Percentiles rank a stretch among this genome's conserved stretches.
Evolutionary conservation across 1,140 invertebrate species (phyloP).

Genomic region (Drosophila ercepeae): DNA sequence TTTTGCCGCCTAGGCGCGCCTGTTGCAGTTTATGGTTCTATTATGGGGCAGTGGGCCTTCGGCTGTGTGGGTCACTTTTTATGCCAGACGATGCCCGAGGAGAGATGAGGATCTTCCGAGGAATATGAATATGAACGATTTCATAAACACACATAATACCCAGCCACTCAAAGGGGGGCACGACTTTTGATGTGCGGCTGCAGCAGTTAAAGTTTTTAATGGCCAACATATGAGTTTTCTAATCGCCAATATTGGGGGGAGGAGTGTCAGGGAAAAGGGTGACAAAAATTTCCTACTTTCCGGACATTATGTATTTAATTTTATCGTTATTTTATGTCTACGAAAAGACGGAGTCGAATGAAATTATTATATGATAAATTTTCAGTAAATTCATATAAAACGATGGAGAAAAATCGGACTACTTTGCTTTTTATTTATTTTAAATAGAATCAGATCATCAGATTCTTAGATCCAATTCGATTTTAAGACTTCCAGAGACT

Average conservation of each 20-base stretch:
- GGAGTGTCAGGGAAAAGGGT: slow-evolving; percentile 17
- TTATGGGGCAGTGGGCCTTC: slow-evolving; percentile 51
- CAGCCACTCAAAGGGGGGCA: slow-evolving; percentile 22
- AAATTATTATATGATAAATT: too few species aligned
- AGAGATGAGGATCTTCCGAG: slow-evolving; percentile 36
- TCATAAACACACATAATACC: slow-evolving; percentile 59
- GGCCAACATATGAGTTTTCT: slow-evolving; percentile 52
- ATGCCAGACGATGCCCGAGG: slow-evolving; percentile 31
- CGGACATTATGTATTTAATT: slow-evolving; percentile 41
- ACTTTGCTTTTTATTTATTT: too few species aligned
- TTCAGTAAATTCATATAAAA: background rate
- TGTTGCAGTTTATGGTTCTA: slow-evolving; percentile 67
- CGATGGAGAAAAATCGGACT: too few species aligned
- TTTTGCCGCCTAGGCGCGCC: slow-evolving; percentile 49
- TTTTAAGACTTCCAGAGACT: too few species aligned
- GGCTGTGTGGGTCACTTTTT: slow-evolving; percentile 38
- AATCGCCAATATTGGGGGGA: slow-evolving; percentile 2
- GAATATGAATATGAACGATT: slow-evolving; percentile 22
- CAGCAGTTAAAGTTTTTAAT: slow-evolving; percentile 59
- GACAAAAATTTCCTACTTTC: slow-evolving; percentile 25
- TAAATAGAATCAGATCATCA: too few species aligned
- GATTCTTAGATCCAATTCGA: too few species aligned
- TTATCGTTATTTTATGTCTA: slow-evolving; percentile 8
- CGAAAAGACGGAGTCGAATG: background rate
- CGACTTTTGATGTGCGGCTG: slow-evolving; percentile 37